A percentile compares a stretch with the other conserved stretches of the same genome.
These are phyloP conservation scores for Microtus richardsoni DNA, from an alignment of 2,113 vertebrate genomes.

Conservation along the genomic window DNA sequence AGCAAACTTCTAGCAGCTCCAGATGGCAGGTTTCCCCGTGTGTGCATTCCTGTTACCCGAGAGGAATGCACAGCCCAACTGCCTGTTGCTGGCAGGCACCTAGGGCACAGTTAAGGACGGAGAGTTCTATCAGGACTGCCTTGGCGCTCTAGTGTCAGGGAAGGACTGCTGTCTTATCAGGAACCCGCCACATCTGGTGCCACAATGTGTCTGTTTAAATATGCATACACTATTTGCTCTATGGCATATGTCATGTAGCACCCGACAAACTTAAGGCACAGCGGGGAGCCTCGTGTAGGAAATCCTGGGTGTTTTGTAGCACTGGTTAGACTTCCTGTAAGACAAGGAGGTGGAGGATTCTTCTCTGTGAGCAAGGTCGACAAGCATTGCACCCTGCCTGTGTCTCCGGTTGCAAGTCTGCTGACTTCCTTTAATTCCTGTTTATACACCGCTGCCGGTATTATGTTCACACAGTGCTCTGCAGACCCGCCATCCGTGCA, in stretches of 20 bases:
- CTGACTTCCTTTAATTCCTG: neutral
- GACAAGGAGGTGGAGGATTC: neutral
- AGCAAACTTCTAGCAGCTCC: neutral
- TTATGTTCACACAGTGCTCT: neutral
- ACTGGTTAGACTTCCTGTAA: neutral
- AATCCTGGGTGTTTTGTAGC: neutral
- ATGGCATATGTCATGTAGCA: neutral
- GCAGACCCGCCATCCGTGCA: neutral
- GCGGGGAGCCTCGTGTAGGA: neutral
- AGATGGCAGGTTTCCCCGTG: neutral
- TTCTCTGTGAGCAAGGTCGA: neutral
- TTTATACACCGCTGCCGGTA: neutral
- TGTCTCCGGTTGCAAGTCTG: neutral
- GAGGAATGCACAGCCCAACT: neutral
- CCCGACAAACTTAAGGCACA: fast-evolving
- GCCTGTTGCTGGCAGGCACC: neutral
- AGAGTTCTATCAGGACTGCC: neutral
- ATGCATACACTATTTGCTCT: neutral
- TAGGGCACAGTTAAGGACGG: neutral
- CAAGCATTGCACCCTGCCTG: neutral
- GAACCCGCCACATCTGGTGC: neutral
- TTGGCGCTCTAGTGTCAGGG: neutral
- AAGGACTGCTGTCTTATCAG: neutral
- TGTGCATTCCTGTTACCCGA: neutral
- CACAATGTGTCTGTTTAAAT: neutral